Percentiles rank a stretch among this genome's conserved stretches.
Evolutionary conservation across 64 coral and sea anemone genomes (phyloP).

Genomic region (Exaiptasia diaphana): DNA sequence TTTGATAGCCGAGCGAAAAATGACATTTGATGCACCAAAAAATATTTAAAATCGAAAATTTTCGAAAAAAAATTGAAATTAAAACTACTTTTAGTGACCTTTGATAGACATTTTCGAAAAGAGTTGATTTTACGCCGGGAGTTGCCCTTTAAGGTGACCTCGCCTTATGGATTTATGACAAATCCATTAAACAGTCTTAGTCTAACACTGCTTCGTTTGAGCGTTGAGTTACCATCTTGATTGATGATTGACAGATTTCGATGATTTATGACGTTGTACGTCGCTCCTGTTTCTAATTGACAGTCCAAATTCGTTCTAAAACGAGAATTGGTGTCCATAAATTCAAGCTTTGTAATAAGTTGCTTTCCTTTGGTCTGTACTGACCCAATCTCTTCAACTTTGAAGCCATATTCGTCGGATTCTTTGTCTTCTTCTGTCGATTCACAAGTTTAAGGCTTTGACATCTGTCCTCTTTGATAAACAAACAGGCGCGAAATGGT

Average conservation of each 20-base stretch:
- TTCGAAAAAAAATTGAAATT: too few species aligned
- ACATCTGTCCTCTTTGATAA: background rate
- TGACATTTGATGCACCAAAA: too few species aligned
- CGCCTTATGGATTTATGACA: conserved; percentile 7
- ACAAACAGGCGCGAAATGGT: conserved; percentile 9
- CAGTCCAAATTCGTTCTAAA: background rate
- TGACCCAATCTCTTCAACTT: background rate
- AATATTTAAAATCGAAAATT: too few species aligned
- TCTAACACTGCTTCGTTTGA: conserved; percentile 22
- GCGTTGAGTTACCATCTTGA: background rate
- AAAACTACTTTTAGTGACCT: too few species aligned
- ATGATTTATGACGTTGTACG: background rate
- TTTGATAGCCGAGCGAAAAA: too few species aligned
- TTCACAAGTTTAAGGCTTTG: background rate
- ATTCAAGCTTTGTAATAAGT: background rate
- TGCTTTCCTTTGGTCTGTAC: conserved; percentile 13
- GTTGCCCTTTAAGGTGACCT: background rate
- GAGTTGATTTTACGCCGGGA: too few species aligned
- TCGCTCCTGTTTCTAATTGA: conserved; percentile 17
- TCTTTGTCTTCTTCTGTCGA: background rate
- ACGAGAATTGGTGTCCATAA: background rate
- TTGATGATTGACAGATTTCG: conserved; percentile 10
- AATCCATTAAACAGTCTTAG: conserved; percentile 32
- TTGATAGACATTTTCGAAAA: too few species aligned
- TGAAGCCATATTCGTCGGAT: background rate